Evolutionary conservation across 2,888 invertebrate genomes (phyloP).

Genomic region (Phasia obesa): DNA sequence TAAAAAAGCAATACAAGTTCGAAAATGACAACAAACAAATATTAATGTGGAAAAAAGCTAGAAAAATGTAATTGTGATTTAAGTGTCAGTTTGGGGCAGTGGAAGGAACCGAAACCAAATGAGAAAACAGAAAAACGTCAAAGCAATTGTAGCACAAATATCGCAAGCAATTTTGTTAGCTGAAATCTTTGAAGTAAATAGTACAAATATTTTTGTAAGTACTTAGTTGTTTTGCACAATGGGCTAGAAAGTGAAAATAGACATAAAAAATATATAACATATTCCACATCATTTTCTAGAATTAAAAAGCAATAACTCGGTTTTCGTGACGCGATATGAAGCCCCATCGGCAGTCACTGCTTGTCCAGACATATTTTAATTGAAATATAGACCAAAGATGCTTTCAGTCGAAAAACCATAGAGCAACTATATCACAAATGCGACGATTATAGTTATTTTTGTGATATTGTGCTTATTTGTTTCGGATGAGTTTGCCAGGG

Average conservation of each 20-base stretch:
- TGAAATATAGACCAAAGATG: too few species aligned
- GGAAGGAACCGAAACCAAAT: neutral
- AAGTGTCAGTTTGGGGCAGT: neutral
- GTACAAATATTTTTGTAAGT: slow-evolving; percentile 5
- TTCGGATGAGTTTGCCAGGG: too few species aligned
- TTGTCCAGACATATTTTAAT: too few species aligned
- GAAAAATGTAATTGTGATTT: neutral
- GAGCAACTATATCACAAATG: too few species aligned
- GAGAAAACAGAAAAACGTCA: neutral
- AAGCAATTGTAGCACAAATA: slow-evolving; percentile 41
- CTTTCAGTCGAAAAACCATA: too few species aligned
- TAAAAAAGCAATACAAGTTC: slow-evolving; percentile 23
- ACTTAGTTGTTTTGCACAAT: neutral
- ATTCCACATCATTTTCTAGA: too few species aligned
- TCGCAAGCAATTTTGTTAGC: slow-evolving; percentile 7
- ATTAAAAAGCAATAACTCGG: too few species aligned
- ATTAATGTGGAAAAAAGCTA: neutral
- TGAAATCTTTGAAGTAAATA: slow-evolving; percentile 41
- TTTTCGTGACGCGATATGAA: too few species aligned
- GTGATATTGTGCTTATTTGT: too few species aligned
- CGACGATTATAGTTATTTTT: too few species aligned
- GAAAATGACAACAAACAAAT: neutral
- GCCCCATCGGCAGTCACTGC: too few species aligned
- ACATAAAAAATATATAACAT: too few species aligned
- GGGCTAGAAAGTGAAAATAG: neutral